Percentiles rank a stretch among this genome's conserved stretches.
Conservation (phyloP, 2,797 vertebrate species). For the Cryptoprocta ferox region DNA sequence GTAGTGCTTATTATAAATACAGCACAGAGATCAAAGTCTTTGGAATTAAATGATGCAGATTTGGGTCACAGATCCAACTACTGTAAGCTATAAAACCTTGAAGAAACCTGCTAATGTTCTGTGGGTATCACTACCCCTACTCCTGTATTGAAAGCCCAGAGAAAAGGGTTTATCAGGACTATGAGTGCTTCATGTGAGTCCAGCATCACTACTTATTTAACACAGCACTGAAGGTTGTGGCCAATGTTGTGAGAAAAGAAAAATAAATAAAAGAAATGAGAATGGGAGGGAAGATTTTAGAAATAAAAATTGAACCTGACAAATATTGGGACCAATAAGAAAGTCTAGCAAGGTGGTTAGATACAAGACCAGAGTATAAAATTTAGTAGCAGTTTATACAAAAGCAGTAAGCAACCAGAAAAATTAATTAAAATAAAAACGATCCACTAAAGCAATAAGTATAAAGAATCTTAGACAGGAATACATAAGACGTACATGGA, state of each 20-base stretch:
- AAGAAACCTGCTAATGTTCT: neutral
- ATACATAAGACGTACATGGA: neutral
- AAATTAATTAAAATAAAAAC: constrained; percentile 1
- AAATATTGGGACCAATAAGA: neutral
- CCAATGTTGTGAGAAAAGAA: neutral
- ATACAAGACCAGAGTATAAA: neutral
- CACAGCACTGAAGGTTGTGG: neutral
- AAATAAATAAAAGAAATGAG: neutral
- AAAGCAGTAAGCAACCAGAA: constrained; percentile 14
- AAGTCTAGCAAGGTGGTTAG: neutral
- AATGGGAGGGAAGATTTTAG: neutral
- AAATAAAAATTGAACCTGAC: neutral
- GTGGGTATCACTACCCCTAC: neutral
- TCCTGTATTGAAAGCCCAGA: neutral
- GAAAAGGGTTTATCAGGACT: neutral
- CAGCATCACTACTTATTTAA: neutral
- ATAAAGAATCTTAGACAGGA: neutral
- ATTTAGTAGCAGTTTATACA: neutral
- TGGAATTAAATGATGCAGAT: neutral
- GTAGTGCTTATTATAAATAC: neutral
- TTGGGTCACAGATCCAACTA: neutral
- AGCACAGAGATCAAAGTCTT: neutral
- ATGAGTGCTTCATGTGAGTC: neutral
- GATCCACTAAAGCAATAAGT: neutral
- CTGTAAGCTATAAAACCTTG: neutral